phyloP scores from a whole-genome alignment of 2,797 vertebrate species.

The Anisognathus igniventris region DNA sequence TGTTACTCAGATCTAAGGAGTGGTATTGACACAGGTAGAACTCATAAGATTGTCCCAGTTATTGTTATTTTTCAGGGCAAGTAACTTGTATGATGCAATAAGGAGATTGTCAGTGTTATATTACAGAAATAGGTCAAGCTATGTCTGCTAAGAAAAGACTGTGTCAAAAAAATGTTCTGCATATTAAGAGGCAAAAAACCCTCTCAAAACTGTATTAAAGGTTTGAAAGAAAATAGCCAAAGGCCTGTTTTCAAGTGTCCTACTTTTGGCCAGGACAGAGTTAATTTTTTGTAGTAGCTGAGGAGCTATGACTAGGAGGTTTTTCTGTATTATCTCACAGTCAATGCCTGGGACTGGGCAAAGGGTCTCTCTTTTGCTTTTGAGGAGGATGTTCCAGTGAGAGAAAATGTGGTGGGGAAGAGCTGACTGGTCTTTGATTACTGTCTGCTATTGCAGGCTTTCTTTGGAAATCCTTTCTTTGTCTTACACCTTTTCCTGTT shows the following conservation, averaged over 20 bases:
- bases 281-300: neutral
- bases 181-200: neutral
- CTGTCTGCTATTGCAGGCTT: neutral
- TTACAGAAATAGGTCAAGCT: neutral
- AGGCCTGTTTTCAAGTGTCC: fast-evolving
- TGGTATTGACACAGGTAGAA: neutral
- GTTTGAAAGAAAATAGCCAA: neutral
- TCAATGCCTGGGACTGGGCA: neutral
- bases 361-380: neutral
- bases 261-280: neutral
- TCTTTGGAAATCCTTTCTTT: neutral
- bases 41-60: neutral
- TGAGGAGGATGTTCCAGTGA: fast-evolving
- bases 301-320: neutral
- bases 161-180: neutral
- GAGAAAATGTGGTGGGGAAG: neutral
- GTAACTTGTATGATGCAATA: neutral
- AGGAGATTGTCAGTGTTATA: neutral
- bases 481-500: neutral
- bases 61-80: neutral
- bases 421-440: neutral
- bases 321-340: neutral
- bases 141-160: neutral
- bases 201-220: neutral
- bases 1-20: neutral